Evolutionary conservation across 2,888 invertebrate species (phyloP), one percentile per base, ranked within the genome.

Genomic region (Gymnocheta viridis): DNA sequence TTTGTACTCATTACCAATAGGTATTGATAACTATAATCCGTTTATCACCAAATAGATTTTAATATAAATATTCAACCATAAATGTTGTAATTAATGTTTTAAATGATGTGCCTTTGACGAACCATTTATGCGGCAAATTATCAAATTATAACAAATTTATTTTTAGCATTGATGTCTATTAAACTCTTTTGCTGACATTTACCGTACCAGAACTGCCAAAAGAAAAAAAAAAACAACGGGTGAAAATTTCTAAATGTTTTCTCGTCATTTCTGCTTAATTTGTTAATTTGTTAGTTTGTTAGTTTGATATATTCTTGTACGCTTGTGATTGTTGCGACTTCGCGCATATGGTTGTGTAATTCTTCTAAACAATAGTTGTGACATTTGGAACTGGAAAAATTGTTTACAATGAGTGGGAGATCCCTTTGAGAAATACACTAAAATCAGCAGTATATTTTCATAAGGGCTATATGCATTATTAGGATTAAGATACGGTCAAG

Each of bases 101-200:
- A 86, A 87, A 88, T 87, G 78, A 86, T 88, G 80, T 81, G 86
- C 87, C 87, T 86, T 84, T 87, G 89, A 86, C 87, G 88, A 88
- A 87, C 89, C 89, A 89, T 89, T 89, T 88, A 88, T 86, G 86
- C 82, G 89, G 88, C 86, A 88, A 90, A 89, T 89, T 88, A 87
- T 66, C 58, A 66, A 17, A 72, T 60, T 86, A 87, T 88, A 87
- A 88, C 88, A 88, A 87, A 87, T 88, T 86, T 90, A 90, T 90
- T 90, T 88, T 86, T 90, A 90, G 88, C 73, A 87, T 85, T 88
- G 83, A 86, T 85, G 86, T 86, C 86, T 87, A 89, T 89, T 88
- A 90, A 87, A 86, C 87, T 87, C 87, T 86, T 88, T 87, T 89
- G 89, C 69, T 79, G 69, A 89, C 88, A 89, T 87, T 88, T 88